These are phyloP conservation scores for Pardalotus punctatus DNA, from an alignment of 2,113 vertebrate species.

Conservation along the genomic window DNA sequence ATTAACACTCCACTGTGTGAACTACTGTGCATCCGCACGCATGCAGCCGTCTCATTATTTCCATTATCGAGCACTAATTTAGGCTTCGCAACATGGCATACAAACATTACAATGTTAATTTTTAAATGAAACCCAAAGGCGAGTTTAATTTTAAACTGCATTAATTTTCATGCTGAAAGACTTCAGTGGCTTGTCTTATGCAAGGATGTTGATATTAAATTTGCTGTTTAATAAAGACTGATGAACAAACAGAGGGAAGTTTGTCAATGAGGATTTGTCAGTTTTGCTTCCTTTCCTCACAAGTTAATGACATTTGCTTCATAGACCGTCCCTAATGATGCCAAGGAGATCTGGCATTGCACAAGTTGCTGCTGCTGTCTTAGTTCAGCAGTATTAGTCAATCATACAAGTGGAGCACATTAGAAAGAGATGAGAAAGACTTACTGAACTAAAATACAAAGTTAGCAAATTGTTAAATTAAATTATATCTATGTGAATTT, in stretches of 20 bases:
- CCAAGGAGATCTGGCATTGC: neutral
- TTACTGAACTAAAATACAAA: constrained; percentile 30
- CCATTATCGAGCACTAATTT: constrained; percentile 1
- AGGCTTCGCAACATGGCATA: neutral
- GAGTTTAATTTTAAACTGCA: constrained; percentile 27
- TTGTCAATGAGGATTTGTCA: constrained; percentile 54
- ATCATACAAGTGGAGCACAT: neutral
- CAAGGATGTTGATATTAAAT: constrained; percentile 27
- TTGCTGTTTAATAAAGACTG: constrained; percentile 66
- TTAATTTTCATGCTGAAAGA: constrained; percentile 22
- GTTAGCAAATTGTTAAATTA: neutral
- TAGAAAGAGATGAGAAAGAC: constrained; percentile 11
- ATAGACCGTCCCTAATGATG: constrained; percentile 54
- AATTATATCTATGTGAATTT: neutral
- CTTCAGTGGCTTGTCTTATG: neutral
- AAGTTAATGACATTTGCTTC: constrained; percentile 63
- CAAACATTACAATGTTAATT: constrained; percentile 32
- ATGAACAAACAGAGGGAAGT: constrained; percentile 34
- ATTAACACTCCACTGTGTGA: neutral
- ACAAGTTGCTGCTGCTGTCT: neutral
- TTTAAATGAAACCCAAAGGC: constrained; percentile 48
- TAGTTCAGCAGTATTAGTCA: constrained; percentile 46
- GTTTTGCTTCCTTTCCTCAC: constrained; percentile 55
- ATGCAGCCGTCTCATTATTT: neutral
- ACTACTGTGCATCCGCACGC: neutral